phyloP scores from a whole-genome alignment of 2,888 invertebrate genomes.

The Penaeus monodon region DNA sequence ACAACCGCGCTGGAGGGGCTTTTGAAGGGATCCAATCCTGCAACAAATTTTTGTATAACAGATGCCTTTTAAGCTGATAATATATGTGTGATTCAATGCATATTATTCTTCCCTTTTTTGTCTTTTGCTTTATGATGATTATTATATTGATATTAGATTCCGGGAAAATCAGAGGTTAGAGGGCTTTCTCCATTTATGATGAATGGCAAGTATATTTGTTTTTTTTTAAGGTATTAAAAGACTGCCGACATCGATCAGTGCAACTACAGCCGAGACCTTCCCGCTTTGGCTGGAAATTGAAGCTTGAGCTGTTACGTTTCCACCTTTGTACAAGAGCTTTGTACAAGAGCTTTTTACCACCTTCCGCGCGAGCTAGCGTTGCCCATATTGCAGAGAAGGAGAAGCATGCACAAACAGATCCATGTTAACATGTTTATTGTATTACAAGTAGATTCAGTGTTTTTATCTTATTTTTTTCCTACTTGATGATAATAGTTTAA shows the following conservation, averaged over 20 bases:
- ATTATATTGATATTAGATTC: constrained; percentile 23
- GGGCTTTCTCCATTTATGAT: constrained; percentile 54
- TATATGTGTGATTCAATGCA: not conserved
- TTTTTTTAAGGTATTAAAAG: too few relatives aligned
- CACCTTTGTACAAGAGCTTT: constrained; percentile 42
- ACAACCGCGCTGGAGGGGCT: not conserved
- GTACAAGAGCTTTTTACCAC: not conserved
- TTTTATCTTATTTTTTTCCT: not conserved
- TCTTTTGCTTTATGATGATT: not conserved
- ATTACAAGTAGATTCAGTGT: not conserved
- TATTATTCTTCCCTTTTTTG: not conserved
- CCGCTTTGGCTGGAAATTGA: not conserved
- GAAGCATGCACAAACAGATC: constrained; percentile 31
- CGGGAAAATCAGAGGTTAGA: constrained; percentile 61
- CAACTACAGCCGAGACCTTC: not conserved
- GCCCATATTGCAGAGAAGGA: constrained; percentile 22
- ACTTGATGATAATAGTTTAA: too few relatives aligned
- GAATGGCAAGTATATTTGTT: constrained; percentile 20
- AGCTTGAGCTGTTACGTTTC: constrained; percentile 50
- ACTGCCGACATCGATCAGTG: too few relatives aligned
- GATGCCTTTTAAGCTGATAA: constrained; percentile 1
- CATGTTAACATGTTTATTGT: constrained; percentile 26
- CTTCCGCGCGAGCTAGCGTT: constrained; percentile 31
- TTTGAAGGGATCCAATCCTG: constrained; percentile 37
- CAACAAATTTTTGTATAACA: constrained; percentile 33